A percentile compares a stretch with the other conserved stretches of the same genome.
phyloP scores from a whole-genome alignment of 2,113 vertebrate genomes.

The Larimichthys polyactis region DNA sequence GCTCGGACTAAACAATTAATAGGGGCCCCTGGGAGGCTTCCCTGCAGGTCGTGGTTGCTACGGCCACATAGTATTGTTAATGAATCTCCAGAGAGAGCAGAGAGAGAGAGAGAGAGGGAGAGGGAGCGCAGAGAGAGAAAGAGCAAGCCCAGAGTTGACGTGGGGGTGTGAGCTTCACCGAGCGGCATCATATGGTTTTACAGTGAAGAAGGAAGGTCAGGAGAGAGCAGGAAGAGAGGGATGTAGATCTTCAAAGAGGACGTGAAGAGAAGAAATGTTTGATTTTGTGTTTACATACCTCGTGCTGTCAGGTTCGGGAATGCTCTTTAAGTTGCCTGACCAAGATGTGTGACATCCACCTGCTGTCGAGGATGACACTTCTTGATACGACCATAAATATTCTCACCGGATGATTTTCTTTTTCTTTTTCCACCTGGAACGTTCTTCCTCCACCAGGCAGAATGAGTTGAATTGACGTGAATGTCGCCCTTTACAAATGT shows the following conservation, averaged over 20 bases:
- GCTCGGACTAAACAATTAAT: slow-evolving; percentile 71
- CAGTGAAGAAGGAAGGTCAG: slow-evolving; percentile 61
- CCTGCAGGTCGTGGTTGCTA: slow-evolving; percentile 77
- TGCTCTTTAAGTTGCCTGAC: slow-evolving; percentile 56
- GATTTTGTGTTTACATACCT: slow-evolving; percentile 59
- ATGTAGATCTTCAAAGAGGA: slow-evolving; percentile 24
- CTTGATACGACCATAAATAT: slow-evolving; percentile 12
- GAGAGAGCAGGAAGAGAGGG: slow-evolving; percentile 26
- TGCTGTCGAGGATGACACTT: slow-evolving; percentile 64
- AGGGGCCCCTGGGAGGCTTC: slow-evolving; percentile 70
- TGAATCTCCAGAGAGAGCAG: slow-evolving; percentile 73
- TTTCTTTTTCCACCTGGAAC: slow-evolving; percentile 59
- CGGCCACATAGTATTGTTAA: slow-evolving; percentile 83
- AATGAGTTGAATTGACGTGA: slow-evolving; percentile 64
- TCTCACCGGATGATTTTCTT: slow-evolving; percentile 18
- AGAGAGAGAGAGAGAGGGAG: slow-evolving; percentile 46
- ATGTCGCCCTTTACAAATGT: slow-evolving; percentile 47
- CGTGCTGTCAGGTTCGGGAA: slow-evolving; percentile 59
- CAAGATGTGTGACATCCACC: slow-evolving; percentile 36
- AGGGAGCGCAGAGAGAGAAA: slow-evolving; percentile 29
- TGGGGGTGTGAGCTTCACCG: slow-evolving; percentile 66
- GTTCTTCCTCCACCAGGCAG: slow-evolving; percentile 61
- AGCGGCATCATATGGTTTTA: slow-evolving; percentile 53
- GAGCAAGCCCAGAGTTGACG: slow-evolving; percentile 39
- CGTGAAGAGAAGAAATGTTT: slow-evolving; percentile 44